Evolutionary conservation across 2,888 invertebrate species (phyloP).

Genomic region (Andrena fulva): DNA sequence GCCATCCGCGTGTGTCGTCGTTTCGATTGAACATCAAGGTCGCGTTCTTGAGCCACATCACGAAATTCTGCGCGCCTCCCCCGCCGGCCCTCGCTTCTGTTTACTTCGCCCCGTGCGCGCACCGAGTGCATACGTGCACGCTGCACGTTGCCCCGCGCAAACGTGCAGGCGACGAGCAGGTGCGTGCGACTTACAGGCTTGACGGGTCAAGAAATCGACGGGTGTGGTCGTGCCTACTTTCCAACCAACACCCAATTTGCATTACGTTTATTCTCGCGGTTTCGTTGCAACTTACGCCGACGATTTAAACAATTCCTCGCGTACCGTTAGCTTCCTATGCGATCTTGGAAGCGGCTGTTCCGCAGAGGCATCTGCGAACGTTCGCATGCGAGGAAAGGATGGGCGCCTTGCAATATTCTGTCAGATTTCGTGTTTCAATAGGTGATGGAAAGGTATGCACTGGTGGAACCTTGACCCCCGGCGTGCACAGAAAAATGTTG

Average conservation of each 20-base stretch:
- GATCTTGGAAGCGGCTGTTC: neutral
- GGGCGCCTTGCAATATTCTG: neutral
- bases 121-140: neutral
- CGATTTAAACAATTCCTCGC: constrained; percentile 29
- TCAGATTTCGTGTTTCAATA: too few relatives aligned
- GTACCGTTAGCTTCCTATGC: neutral
- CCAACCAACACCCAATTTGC: constrained; percentile 9
- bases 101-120: neutral
- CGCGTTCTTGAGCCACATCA: constrained; percentile 51
- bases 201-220: constrained; percentile 1
- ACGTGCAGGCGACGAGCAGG: constrained; percentile 33
- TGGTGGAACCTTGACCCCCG: too few relatives aligned
- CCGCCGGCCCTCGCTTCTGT: constrained; percentile 3
- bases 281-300: neutral
- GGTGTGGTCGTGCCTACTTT: constrained; percentile 14
- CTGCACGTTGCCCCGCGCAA: constrained; percentile 23
- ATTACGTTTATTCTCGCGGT: constrained; percentile 7
- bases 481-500: too few relatives aligned
- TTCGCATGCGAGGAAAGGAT: neutral
- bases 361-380: neutral
- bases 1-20: constrained; percentile 17
- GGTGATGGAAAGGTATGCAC: too few relatives aligned
- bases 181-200: constrained; percentile 11
- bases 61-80: constrained; percentile 38
- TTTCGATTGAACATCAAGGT: constrained; percentile 53